A percentile compares a stretch with the other conserved stretches of the same genome.
Conservation (phyloP, 2,113 vertebrate species). For the Urocolius indicus region DNA sequence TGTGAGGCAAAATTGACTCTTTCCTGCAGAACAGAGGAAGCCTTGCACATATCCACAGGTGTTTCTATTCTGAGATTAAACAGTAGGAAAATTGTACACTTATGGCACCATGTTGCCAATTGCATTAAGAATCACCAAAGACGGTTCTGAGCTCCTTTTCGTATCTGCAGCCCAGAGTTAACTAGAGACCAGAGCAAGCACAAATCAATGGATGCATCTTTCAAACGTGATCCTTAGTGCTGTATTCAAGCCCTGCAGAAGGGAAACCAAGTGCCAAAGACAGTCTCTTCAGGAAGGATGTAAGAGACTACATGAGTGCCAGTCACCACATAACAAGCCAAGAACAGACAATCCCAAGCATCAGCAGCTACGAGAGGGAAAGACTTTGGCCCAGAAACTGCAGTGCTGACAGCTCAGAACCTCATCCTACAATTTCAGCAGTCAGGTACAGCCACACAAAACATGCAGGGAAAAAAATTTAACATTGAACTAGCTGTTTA, state of each 20-base stretch:
- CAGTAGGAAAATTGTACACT: neutral
- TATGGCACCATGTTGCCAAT: neutral
- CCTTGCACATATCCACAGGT: neutral
- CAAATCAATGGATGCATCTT: neutral
- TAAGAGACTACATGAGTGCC: neutral
- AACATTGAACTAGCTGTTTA: neutral
- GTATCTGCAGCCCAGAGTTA: neutral
- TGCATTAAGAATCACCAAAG: neutral
- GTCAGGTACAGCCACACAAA: neutral
- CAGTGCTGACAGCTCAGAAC: neutral
- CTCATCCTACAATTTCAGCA: neutral
- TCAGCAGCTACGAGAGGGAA: neutral
- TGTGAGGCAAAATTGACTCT: neutral
- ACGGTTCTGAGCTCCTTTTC: neutral
- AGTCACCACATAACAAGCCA: neutral
- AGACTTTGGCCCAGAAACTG: neutral
- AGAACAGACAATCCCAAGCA: fast-evolving
- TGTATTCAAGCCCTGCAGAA: neutral
- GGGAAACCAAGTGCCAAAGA: neutral
- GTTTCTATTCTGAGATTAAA: neutral
- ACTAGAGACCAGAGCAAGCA: neutral
- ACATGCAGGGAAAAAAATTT: fast-evolving
- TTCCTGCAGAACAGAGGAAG: neutral
- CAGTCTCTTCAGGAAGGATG: neutral
- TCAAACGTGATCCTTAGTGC: neutral